A percentile compares a stretch with the other conserved stretches of the same genome.
Evolutionary conservation across 1,140 invertebrate genomes (phyloP).

Genomic region (Bombyx mori): DNA sequence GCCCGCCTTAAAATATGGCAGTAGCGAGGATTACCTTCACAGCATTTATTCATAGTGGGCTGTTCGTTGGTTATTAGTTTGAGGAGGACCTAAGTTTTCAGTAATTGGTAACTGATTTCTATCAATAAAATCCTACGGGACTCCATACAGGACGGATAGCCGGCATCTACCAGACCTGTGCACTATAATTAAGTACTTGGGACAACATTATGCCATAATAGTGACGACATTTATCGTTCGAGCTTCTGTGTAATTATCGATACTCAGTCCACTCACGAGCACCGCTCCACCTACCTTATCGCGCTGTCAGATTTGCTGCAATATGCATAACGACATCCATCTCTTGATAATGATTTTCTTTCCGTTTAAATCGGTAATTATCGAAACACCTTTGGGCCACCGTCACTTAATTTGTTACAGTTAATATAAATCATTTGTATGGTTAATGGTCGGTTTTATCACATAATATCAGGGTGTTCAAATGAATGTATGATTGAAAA

Average conservation of each 20-base stretch:
- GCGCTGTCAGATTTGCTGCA: conserved; percentile 46
- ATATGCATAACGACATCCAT: conserved; percentile 42
- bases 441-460: conserved; percentile 17
- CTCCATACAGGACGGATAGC: too few relatives aligned
- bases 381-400: conserved; percentile 10
- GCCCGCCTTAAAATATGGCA: too few relatives aligned
- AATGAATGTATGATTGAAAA: neutral
- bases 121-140: too few relatives aligned
- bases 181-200: conserved; percentile 57
- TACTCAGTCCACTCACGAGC: conserved; percentile 28
- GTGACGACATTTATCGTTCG: conserved; percentile 46
- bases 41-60: too few relatives aligned
- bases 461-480: conserved; percentile 20
- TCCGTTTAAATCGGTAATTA: conserved; percentile 37
- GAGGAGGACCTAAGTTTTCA: too few relatives aligned
- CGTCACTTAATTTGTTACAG: conserved; percentile 23
- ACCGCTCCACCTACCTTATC: conserved; percentile 31
- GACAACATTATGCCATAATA: conserved; percentile 53
- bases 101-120: too few relatives aligned
- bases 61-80: too few relatives aligned
- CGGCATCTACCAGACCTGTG: neutral
- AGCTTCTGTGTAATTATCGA: conserved; percentile 56
- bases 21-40: too few relatives aligned
- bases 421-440: conserved; percentile 25
- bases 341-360: conserved; percentile 35